Conservation (phyloP, 2,888 invertebrate species). For the Thalpophila matura region DNA sequence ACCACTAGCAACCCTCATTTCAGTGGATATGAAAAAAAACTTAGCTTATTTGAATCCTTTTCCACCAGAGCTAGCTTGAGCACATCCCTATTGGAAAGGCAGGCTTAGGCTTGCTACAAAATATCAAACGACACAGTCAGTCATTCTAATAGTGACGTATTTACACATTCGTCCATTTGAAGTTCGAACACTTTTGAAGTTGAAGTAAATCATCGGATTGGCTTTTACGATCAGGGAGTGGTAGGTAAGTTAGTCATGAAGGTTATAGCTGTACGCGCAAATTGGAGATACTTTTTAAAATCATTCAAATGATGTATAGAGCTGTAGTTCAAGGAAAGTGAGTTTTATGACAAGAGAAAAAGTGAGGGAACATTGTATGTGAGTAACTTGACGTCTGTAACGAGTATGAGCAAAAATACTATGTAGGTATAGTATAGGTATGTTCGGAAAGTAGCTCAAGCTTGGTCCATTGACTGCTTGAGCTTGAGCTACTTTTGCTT, state of each 20-base stretch:
- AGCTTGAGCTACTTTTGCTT: background rate
- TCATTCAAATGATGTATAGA: conserved; percentile 55
- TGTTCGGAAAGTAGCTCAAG: background rate
- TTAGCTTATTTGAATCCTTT: too few relatives aligned
- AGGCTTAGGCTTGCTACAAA: conserved; percentile 15
- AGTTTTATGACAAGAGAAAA: conserved; percentile 58
- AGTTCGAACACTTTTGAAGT: conserved; percentile 12
- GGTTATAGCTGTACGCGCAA: conserved; percentile 48
- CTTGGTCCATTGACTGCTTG: too few relatives aligned
- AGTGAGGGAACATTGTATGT: conserved; percentile 28
- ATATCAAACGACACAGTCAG: background rate
- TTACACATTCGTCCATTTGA: background rate
- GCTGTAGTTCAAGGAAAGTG: conserved; percentile 53
- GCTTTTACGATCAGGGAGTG: conserved; percentile 70
- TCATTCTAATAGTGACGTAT: conserved; percentile 16
- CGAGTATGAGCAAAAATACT: conserved; percentile 16
- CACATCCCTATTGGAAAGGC: too few relatives aligned
- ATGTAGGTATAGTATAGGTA: too few relatives aligned
- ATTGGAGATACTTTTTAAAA: conserved; percentile 56
- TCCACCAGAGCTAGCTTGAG: too few relatives aligned
- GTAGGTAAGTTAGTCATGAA: conserved; percentile 50
- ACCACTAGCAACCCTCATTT: too few relatives aligned
- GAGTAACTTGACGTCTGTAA: conserved; percentile 44
- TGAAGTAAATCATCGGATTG: conserved; percentile 67
- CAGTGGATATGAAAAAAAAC: too few relatives aligned